phyloP scores from a whole-genome alignment of 2,888 invertebrate genomes.

The Bedellia somnulentella region DNA sequence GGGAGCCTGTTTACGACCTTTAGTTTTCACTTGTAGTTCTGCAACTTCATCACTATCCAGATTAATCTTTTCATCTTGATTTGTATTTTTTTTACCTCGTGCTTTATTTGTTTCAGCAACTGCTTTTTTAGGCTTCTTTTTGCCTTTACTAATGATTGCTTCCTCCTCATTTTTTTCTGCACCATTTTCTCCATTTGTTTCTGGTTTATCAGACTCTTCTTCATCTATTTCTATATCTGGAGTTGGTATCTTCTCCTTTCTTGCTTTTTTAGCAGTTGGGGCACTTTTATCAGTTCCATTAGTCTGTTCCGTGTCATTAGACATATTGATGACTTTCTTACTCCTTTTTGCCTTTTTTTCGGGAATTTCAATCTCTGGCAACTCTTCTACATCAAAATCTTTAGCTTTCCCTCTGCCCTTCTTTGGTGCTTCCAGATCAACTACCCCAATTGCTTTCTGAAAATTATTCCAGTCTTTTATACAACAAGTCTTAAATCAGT shows the following conservation, averaged over 20 bases:
- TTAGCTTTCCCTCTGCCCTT: constrained; percentile 41
- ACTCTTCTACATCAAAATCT: constrained; percentile 15
- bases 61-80: constrained; percentile 10
- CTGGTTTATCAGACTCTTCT: constrained; percentile 23
- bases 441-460: constrained; percentile 38
- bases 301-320: constrained; percentile 18
- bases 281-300: constrained; percentile 22
- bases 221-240: constrained; percentile 17
- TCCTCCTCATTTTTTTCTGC: constrained; percentile 9
- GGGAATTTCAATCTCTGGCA: constrained; percentile 15
- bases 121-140: constrained; percentile 7
- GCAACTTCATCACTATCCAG: constrained; percentile 18
- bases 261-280: constrained; percentile 31
- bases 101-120: constrained; percentile 11
- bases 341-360: constrained; percentile 28
- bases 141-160: constrained; percentile 6
- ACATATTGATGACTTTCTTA: constrained; percentile 25
- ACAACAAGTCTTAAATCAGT: too few relatives aligned
- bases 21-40: constrained; percentile 14
- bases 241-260: too few relatives aligned
- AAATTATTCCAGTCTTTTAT: too few relatives aligned
- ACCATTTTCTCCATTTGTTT: constrained; percentile 7
- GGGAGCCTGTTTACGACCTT: constrained; percentile 10
- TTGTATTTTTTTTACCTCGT: constrained; percentile 10
- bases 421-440: constrained; percentile 32